These are phyloP conservation scores for Calliphora vicina DNA, from an alignment of 1,140 invertebrate species.

Conservation along the genomic window DNA sequence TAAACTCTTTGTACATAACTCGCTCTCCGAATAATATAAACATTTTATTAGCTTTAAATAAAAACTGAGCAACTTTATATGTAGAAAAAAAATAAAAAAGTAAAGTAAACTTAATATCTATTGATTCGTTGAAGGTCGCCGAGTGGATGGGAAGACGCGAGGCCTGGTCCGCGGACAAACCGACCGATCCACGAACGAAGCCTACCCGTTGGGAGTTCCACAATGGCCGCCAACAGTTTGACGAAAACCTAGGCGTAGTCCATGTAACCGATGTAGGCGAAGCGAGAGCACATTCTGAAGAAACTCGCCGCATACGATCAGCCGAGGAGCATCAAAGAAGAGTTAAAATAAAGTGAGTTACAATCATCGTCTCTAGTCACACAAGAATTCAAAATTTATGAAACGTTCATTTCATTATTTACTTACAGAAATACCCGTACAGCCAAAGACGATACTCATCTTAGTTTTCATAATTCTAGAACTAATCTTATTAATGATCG, in stretches of 20 bases:
- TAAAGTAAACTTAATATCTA: no score
- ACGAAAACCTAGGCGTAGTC: conserved; percentile 58
- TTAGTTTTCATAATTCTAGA: conserved; percentile 62
- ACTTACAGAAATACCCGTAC: conserved; percentile 50
- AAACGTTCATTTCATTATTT: neutral
- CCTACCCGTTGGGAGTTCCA: conserved; percentile 75
- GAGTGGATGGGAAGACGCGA: conserved; percentile 76
- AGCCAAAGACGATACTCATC: conserved; percentile 59
- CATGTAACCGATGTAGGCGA: conserved; percentile 37
- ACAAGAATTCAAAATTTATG: neutral
- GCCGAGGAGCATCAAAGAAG: conserved; percentile 56
- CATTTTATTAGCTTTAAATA: no score
- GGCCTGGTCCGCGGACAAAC: conserved; percentile 78
- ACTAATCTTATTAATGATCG: conserved; percentile 66
- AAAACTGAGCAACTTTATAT: no score
- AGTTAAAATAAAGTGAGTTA: conserved; percentile 57
- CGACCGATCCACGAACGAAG: conserved; percentile 70
- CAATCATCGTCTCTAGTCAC: neutral
- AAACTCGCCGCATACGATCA: conserved; percentile 46
- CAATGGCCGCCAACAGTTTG: conserved; percentile 66
- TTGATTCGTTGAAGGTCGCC: conserved; percentile 60
- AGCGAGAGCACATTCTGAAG: conserved; percentile 38
- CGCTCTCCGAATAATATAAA: no score
- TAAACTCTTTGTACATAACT: no score
- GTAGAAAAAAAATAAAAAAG: no score